phyloP scores from a whole-genome alignment of 1,140 invertebrate species.

The Fopius arisanus region DNA sequence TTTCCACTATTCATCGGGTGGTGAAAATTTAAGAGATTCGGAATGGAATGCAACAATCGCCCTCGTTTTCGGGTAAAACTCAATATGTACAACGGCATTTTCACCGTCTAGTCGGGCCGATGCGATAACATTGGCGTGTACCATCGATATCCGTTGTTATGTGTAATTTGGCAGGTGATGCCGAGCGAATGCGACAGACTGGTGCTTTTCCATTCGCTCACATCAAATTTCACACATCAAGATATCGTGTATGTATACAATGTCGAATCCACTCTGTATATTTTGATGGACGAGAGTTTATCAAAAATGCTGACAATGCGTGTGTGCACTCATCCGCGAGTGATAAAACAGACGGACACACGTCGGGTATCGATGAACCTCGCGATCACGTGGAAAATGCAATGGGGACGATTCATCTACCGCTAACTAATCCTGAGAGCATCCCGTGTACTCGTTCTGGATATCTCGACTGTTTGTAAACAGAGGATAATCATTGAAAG shows the following conservation, averaged over 20 bases:
- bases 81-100: neutral
- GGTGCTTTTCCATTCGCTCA: neutral
- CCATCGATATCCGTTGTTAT: constrained; percentile 28
- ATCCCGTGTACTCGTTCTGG: too few species aligned
- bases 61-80: neutral
- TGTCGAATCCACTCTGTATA: constrained; percentile 19
- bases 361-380: too few species aligned
- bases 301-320: constrained; percentile 28
- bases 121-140: constrained; percentile 17
- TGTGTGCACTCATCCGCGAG: constrained; percentile 5
- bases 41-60: neutral
- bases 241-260: constrained; percentile 13
- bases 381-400: too few species aligned
- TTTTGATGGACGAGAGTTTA: constrained; percentile 30
- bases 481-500: too few species aligned
- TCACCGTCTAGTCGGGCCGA: neutral
- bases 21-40: neutral
- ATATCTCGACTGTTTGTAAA: too few species aligned
- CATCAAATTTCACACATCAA: constrained; percentile 8
- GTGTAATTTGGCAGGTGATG: constrained; percentile 32
- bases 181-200: neutral
- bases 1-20: neutral
- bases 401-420: neutral
- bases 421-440: neutral
- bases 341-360: neutral